phyloP scores from a whole-genome alignment of 2,113 vertebrate genomes.

The Illadopsis cleaveri region DNA sequence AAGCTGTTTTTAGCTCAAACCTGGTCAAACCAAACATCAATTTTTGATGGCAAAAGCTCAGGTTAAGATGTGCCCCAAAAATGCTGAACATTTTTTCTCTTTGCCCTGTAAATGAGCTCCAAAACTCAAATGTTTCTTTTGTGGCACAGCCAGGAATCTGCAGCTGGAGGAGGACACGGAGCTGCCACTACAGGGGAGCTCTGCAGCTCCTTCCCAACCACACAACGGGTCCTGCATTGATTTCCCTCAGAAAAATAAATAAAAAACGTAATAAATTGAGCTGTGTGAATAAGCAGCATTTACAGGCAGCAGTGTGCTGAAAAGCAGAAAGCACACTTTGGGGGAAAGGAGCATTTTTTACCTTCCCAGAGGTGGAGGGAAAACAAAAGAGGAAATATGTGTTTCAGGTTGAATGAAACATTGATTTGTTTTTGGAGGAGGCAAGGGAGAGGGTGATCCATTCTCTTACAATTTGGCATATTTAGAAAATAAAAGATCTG shows the following conservation, averaged over 20 bases:
- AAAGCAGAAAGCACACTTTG: not conserved
- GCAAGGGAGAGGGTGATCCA: not conserved
- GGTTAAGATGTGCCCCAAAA: not conserved
- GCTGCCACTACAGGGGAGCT: not conserved
- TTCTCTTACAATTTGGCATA: not conserved
- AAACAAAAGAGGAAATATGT: not conserved
- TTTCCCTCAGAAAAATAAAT: not conserved
- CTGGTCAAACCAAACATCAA: not conserved
- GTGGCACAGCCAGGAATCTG: not conserved
- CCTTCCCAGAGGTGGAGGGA: not conserved
- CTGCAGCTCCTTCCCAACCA: not conserved
- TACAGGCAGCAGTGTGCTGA: not conserved
- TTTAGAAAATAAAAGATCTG: not conserved
- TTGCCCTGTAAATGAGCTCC: not conserved
- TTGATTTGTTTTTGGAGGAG: slow-evolving; percentile 14
- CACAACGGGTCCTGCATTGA: not conserved
- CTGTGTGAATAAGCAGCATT: not conserved
- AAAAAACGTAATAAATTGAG: not conserved
- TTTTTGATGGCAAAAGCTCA: not conserved
- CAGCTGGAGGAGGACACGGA: not conserved
- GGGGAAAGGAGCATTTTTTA: not conserved
- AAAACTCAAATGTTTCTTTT: not conserved
- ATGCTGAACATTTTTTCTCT: accelerated
- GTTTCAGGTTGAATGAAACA: slow-evolving; percentile 37
- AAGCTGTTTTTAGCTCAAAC: not conserved